Base-by-base conservation (phyloP, 2,113 vertebrate genomes). In the Microcebus lehilahytsara region DNA sequence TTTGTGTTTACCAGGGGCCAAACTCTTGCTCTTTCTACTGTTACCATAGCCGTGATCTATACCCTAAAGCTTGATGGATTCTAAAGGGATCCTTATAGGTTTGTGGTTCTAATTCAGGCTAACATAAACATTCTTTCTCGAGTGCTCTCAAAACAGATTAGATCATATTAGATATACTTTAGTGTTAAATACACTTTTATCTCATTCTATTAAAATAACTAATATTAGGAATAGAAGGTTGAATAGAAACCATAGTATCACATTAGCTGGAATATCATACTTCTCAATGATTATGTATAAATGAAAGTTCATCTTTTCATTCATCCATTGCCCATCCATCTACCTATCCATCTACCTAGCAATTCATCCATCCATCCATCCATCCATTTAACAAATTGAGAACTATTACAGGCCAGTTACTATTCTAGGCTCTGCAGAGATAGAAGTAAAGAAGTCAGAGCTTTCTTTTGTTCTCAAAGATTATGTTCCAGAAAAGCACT, bases 211-310 rank as follows among this genome's bases (percentile, higher is more conserved):
- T 95, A 37, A 74, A 86, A 92, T 88, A 71, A 60, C 67, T 67
- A 66, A 67, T 78, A 20, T 32, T 56, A 75, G 13, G 13, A 69
- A 40, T 58, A 66, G 56, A 85, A 92, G 46, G 64, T 34, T 80
- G n/a, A 96, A 23, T 79, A 74, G 27, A 96, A 96, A 77, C 27
- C 9, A n/a, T 67, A 69, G 34, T 66, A 66, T 88, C 91, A 83
- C 10, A 85, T 90, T 90, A 96, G 2, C 3, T 75, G 14, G 30
- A 87, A 79, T 80, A 74, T 83, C 72, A 58, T 80, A 74, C 42
- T 87, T 95, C 60, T 85, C 34, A 88, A 30, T 42, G 69, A 94
- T 71, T 77, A 56, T 66, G 30, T 78, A 30, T 67, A 85, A 66
- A 72, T 62, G 42, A 20, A 13, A 56, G 53, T 56, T 56, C 53